Evolutionary conservation across 2,888 invertebrate genomes (phyloP).

Genomic region (Oscheius sp.): DNA sequence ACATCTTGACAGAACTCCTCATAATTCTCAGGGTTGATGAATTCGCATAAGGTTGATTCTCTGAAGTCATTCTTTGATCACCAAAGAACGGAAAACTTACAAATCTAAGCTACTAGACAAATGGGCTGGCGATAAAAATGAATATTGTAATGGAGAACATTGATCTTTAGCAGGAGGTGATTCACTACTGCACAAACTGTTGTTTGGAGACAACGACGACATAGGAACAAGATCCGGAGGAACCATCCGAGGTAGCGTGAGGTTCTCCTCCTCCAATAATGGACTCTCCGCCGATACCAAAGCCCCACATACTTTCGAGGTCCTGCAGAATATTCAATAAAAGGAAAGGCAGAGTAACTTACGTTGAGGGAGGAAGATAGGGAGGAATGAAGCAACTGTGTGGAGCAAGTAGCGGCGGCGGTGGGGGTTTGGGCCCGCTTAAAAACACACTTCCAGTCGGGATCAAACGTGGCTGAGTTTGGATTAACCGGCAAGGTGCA

Average conservation of each 20-base stretch:
- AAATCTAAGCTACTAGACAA: conserved; percentile 4
- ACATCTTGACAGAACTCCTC: conserved; percentile 31
- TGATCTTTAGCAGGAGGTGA: conserved; percentile 12
- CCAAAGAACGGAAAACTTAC: neutral
- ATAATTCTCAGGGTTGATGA: conserved; percentile 18
- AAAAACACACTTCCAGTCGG: conserved; percentile 67
- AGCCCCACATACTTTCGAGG: conserved; percentile 26
- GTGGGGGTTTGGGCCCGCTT: conserved; percentile 64
- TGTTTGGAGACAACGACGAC: conserved; percentile 18
- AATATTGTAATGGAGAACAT: neutral
- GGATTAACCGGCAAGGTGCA: conserved; percentile 42
- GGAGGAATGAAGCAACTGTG: conserved; percentile 22
- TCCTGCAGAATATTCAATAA: conserved; percentile 6
- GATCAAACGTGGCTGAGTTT: conserved; percentile 45
- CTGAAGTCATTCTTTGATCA: neutral
- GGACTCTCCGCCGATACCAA: conserved; percentile 25
- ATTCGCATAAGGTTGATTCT: conserved; percentile 19
- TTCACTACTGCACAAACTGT: conserved; percentile 32
- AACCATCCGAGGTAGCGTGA: conserved; percentile 34
- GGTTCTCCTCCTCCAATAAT: conserved; percentile 35
- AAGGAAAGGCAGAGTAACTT: neutral
- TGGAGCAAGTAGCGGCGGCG: conserved; percentile 55
- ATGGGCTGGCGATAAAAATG: conserved; percentile 14
- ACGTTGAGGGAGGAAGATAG: conserved; percentile 28
- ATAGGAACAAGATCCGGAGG: conserved; percentile 33